Evolutionary conservation across 2,113 vertebrate genomes (phyloP).

Genomic region (Ovibos moschatus): DNA sequence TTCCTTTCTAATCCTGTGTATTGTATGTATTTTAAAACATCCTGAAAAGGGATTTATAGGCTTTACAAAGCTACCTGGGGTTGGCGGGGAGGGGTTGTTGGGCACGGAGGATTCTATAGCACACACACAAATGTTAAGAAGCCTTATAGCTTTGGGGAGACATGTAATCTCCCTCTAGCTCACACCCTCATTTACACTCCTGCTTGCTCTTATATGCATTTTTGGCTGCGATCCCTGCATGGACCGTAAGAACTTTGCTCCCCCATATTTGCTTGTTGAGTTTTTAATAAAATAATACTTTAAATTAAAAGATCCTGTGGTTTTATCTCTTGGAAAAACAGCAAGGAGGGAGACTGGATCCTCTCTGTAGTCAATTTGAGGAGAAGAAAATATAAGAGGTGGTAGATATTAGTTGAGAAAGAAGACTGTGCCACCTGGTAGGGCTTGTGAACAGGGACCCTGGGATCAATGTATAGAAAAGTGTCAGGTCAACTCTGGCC

Average conservation of each 20-base stretch:
- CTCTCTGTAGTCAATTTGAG: background rate
- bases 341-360: background rate
- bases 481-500: background rate
- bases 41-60: background rate
- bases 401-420: background rate
- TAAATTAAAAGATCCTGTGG: background rate
- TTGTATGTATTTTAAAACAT: background rate
- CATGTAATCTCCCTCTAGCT: background rate
- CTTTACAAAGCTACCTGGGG: background rate
- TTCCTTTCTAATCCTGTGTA: background rate
- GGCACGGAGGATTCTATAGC: background rate
- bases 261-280: background rate
- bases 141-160: background rate
- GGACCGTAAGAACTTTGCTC: background rate
- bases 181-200: background rate
- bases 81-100: rapidly evolving
- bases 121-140: background rate
- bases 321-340: conserved; percentile 8
- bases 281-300: background rate
- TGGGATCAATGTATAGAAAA: background rate
- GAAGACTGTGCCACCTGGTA: background rate
- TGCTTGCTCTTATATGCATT: background rate
- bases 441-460: background rate
- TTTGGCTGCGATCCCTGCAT: background rate
- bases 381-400: background rate